Conservation (phyloP, 64 coral and sea anemone species). For the Anthopleura sola region DNA sequence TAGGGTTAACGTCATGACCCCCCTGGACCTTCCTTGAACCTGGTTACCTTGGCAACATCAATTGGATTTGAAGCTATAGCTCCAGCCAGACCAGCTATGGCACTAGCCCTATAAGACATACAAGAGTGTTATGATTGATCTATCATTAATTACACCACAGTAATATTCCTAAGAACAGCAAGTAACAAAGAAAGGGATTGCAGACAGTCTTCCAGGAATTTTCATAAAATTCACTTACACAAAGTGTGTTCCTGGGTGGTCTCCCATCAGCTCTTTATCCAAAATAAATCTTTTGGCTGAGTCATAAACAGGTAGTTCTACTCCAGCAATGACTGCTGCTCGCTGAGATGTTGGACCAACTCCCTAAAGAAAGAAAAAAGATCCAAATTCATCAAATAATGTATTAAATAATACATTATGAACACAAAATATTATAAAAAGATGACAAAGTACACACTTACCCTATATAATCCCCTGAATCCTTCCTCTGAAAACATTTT, state of each 20-base stretch:
- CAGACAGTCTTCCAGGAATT: too few species aligned
- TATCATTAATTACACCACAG: not conserved
- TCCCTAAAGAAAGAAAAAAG: slow-evolving; percentile 57
- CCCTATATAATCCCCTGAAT: slow-evolving; percentile 77
- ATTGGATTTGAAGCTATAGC: slow-evolving; percentile 97
- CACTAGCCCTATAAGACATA: slow-evolving; percentile 64
- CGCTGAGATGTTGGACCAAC: slow-evolving; percentile 90
- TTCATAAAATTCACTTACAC: slow-evolving; percentile 32
- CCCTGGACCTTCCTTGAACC: too few species aligned
- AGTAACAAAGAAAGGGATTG: too few species aligned
- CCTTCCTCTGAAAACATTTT: slow-evolving; percentile 90
- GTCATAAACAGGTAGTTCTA: slow-evolving; percentile 97
- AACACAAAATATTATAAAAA: not conserved
- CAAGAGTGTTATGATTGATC: not conserved
- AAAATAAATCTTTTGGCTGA: slow-evolving; percentile 85
- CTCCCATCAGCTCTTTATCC: slow-evolving; percentile 70
- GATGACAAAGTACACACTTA: slow-evolving; percentile 8
- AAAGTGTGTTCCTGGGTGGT: slow-evolving; percentile 88
- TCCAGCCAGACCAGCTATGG: slow-evolving; percentile 86
- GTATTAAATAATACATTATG: not conserved
- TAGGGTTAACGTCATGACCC: too few species aligned
- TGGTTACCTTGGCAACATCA: slow-evolving; percentile 96
- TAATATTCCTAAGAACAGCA: too few species aligned
- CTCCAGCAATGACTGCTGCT: slow-evolving; percentile 92
- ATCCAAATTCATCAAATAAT: not conserved